A percentile compares a stretch with the other conserved stretches of the same genome.
Conservation (phyloP, 2,113 vertebrate genomes). For the Vicugna pacos region DNA sequence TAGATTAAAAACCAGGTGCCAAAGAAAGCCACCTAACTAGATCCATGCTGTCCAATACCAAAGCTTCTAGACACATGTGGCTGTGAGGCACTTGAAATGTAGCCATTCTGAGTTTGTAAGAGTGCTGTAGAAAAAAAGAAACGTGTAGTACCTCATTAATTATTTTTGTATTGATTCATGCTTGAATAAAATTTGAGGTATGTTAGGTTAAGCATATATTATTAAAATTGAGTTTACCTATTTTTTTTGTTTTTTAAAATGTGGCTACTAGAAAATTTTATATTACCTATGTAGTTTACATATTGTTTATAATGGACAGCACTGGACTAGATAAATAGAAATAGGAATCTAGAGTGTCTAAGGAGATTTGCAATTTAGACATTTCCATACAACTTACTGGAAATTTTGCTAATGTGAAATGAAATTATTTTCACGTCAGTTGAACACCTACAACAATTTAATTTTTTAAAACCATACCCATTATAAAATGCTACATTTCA, state of each 20-base stretch:
- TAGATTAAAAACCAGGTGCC: neutral
- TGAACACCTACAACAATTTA: conserved; percentile 19
- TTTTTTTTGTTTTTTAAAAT: conserved; percentile 42
- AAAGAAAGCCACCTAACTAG: neutral
- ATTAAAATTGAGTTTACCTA: neutral
- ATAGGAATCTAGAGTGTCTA: conserved; percentile 1
- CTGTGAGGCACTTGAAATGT: neutral
- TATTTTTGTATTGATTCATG: conserved; percentile 20
- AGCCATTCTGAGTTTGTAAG: neutral
- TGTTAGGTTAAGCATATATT: conserved; percentile 37
- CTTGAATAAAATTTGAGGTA: conserved; percentile 52
- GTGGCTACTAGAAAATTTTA: neutral
- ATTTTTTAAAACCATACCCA: neutral
- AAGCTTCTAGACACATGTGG: neutral
- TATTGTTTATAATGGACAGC: conserved; percentile 34
- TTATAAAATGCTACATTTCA: conserved; percentile 39
- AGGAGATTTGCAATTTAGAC: conserved; percentile 26
- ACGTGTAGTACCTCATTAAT: neutral
- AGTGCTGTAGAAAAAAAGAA: neutral
- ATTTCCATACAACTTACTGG: conserved; percentile 43
- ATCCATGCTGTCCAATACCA: neutral
- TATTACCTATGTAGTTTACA: neutral
- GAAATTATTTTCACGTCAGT: conserved; percentile 51
- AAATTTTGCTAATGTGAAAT: conserved; percentile 39
- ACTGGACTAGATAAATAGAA: neutral